Conservation (phyloP, 1,140 invertebrate species). For the Megalonaias nervosa region DNA sequence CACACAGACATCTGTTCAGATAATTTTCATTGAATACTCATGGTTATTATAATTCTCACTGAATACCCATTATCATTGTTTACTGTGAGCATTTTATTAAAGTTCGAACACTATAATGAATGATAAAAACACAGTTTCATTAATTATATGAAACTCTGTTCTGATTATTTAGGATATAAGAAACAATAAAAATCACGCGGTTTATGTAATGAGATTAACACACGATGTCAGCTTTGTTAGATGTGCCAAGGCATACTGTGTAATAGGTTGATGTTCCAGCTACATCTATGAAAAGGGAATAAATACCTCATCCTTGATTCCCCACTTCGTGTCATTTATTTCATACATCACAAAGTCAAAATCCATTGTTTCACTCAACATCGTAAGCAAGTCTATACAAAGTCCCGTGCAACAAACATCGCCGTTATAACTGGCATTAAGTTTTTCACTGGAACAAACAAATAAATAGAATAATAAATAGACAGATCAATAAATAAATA, state of each 20-base stretch:
- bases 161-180: neutral
- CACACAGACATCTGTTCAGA: no score
- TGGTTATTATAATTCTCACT: no score
- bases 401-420: conserved; percentile 94
- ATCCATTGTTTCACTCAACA: conserved; percentile 87
- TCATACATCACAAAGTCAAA: conserved; percentile 96
- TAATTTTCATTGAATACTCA: no score
- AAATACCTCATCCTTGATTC: conserved; percentile 72
- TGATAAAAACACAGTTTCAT: no score
- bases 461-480: no score
- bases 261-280: neutral
- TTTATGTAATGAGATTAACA: neutral
- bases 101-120: no score
- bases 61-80: no score
- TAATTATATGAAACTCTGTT: neutral
- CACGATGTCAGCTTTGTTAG: neutral
- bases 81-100: no score
- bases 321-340: conserved; percentile 97
- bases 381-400: conserved; percentile 92
- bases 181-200: neutral
- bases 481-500: no score
- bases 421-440: no score
- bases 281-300: neutral
- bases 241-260: neutral
- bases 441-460: no score